Evolutionary conservation across 2,888 invertebrate species (phyloP), one percentile per base, ranked within the genome.

Genomic region (Xanthorhoe spadicearia): DNA sequence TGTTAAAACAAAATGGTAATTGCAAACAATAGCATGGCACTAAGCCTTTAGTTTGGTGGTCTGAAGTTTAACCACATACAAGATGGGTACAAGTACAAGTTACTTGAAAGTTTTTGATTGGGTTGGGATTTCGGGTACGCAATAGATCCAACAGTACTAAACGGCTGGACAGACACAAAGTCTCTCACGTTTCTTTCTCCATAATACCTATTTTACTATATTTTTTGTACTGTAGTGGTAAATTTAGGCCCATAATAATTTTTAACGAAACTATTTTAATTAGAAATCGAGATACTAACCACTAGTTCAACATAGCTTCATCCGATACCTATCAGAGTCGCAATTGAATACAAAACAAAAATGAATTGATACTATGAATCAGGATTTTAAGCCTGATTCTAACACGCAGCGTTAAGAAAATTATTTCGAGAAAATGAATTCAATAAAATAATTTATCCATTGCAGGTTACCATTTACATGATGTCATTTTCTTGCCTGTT

Each of bases 381-480:
- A n/a, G n/a, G n/a, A 52, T 49, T 19, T 49, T 64, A 32, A 50
- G 43, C 50, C 49, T 43, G 23, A 23, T 23, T 32, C 61, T 51
- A 51, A 62, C 63, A 32, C 23, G 7, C 23, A 23, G 28, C 19
- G 46, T 57, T 52, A 57, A 64, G 58, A 64, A 64, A 54, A 58
- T 61, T 64, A 35, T 61, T 59, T 64, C 8, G 55, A 54, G 57
- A 67, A 59, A 67, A 61, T 56, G 28, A 66, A 71, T 69, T 67
- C 63, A 68, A 69, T 66, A 68, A 66, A n/a, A 68, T 49, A 56
- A 23, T 53, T 54, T 35, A 43, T 23, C 56, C 62, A 51, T 68
- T 35, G 28, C 49, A 57, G 35, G 18, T 48, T 43, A 68, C 64
- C 61, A 63, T 56, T 66, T n/a, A n/a, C n/a, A n/a, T n/a, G n/a